These are phyloP conservation scores for Sycophila texana DNA, from an alignment of 2,888 invertebrate genomes.

Conservation along the genomic window DNA sequence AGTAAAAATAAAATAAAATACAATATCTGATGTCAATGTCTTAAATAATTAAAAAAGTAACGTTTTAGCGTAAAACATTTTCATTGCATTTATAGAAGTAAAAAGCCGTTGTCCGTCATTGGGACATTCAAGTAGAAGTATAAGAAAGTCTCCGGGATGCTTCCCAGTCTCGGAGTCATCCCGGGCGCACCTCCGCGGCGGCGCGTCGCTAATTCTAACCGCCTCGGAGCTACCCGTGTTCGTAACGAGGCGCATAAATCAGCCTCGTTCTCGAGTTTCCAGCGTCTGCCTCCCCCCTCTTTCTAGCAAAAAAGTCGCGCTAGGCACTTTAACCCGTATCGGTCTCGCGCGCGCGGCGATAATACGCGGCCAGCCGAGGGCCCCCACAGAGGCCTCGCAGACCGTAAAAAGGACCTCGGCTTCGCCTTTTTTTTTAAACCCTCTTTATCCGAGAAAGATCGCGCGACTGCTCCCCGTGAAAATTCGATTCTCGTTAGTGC, in stretches of 20 bases:
- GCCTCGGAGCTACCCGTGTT: slow-evolving; percentile 58
- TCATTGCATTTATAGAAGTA: no score
- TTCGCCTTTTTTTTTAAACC: slow-evolving; percentile 10
- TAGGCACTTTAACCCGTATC: slow-evolving; percentile 31
- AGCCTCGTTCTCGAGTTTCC: slow-evolving; percentile 56
- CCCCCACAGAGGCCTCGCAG: slow-evolving; percentile 14
- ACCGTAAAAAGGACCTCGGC: not conserved
- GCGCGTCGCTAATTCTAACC: slow-evolving; percentile 54
- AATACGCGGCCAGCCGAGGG: not conserved
- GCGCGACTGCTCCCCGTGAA: slow-evolving; percentile 36
- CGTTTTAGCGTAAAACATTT: no score
- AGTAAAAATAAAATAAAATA: no score
- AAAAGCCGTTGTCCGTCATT: no score
- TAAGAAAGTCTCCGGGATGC: no score
- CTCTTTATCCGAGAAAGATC: not conserved
- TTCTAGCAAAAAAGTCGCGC: slow-evolving; percentile 30
- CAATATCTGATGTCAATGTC: no score
- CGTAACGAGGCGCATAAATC: slow-evolving; percentile 59
- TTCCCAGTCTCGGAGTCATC: slow-evolving; percentile 14
- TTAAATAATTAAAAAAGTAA: no score
- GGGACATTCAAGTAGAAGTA: no score
- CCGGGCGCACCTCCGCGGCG: slow-evolving; percentile 18
- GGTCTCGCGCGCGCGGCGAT: slow-evolving; percentile 11
- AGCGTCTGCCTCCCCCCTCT: not conserved
- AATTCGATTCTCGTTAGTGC: slow-evolving; percentile 56